phyloP scores from a whole-genome alignment of 1,140 invertebrate species.

The Planococcus citri region DNA sequence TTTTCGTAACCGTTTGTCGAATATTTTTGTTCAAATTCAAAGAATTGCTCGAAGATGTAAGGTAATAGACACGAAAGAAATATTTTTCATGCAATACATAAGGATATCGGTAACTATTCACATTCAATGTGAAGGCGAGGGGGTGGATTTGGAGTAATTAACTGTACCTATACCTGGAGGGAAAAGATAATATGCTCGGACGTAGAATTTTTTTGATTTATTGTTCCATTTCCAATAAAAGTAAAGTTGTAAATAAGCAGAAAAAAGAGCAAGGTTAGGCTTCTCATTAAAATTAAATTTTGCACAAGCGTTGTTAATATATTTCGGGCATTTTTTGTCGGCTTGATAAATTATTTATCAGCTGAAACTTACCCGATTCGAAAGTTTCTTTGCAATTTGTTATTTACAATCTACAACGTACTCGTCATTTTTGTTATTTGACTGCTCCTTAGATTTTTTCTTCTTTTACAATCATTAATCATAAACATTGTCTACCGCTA shows the following conservation, averaged over 20 bases:
- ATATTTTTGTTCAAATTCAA: too few species aligned
- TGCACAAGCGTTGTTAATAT: background rate
- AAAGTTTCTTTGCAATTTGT: constrained; percentile 14
- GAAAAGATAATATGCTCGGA: too few species aligned
- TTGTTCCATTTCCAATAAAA: background rate
- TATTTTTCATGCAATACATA: too few species aligned
- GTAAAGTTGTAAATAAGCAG: background rate
- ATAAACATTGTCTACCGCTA: constrained; percentile 4
- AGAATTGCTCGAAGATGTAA: too few species aligned
- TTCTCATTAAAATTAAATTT: constrained; percentile 20
- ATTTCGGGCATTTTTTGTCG: background rate
- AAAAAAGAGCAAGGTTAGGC: background rate
- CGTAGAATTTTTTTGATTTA: background rate
- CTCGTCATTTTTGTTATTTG: background rate
- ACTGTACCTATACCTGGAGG: too few species aligned
- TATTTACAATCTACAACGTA: constrained; percentile 4
- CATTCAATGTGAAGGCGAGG: too few species aligned
- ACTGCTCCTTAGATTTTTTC: background rate
- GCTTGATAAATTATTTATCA: constrained; percentile 18
- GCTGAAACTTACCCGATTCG: constrained; percentile 3
- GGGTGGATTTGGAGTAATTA: too few species aligned
- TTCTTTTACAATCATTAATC: background rate
- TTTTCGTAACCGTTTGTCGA: background rate
- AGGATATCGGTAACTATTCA: too few species aligned
- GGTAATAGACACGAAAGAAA: too few species aligned